A percentile compares a stretch with the other conserved stretches of the same genome.
phyloP scores from a whole-genome alignment of 2,888 invertebrate genomes.

The Tholera decimalis region DNA sequence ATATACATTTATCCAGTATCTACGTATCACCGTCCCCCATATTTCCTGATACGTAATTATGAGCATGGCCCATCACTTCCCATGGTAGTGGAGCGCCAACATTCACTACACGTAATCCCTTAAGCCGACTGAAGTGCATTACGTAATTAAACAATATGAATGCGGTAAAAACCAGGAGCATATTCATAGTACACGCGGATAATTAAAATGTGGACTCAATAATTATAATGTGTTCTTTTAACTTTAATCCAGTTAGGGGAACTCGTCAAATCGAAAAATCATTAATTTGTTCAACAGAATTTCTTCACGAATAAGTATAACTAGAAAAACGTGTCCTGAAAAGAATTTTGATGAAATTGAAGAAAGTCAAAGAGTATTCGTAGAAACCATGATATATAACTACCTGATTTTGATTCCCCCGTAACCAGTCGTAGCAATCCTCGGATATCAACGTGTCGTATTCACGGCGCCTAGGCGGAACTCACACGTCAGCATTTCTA shows the following conservation, averaged over 20 bases:
- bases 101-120: conserved; percentile 46
- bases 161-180: conserved; percentile 44
- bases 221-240: conserved; percentile 5
- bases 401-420: background rate
- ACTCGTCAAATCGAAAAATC: background rate
- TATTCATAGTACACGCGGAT: conserved; percentile 8
- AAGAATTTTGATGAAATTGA: background rate
- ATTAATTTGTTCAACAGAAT: background rate
- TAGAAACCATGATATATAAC: background rate
- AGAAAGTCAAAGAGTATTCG: background rate
- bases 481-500: conserved; percentile 5
- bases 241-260: background rate
- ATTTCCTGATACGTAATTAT: conserved; percentile 41
- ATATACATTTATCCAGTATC: background rate
- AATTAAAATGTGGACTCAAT: conserved; percentile 21
- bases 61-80: conserved; percentile 34
- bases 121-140: conserved; percentile 56
- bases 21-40: background rate
- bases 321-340: background rate
- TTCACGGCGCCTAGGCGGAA: background rate
- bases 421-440: background rate
- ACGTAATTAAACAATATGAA: conserved; percentile 60
- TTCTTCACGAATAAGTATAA: background rate
- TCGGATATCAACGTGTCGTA: background rate
- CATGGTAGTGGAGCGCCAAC: conserved; percentile 41